Evolutionary conservation across 1,140 invertebrate genomes (phyloP).

Genomic region (Aphelenchoides besseyi): DNA sequence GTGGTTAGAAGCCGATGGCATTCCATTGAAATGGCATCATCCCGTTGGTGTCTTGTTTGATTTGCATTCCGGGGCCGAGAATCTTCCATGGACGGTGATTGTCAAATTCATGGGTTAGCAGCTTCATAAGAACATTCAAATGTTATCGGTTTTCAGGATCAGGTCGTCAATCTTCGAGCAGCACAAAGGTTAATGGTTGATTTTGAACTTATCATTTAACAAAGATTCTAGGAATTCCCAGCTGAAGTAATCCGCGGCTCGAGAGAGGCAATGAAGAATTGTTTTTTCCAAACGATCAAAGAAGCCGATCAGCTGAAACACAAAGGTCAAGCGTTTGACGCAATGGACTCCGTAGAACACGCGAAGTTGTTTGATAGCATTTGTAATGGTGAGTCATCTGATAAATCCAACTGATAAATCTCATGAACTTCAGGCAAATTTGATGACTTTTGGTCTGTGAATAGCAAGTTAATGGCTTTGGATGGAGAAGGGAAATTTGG

Average conservation of each 20-base stretch:
- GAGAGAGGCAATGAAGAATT: constrained; percentile 83
- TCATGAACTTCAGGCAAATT: constrained; percentile 77
- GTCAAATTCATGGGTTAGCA: constrained; percentile 87
- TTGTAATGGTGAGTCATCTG: constrained; percentile 73
- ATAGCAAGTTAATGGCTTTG: constrained; percentile 87
- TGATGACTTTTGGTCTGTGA: constrained; percentile 97
- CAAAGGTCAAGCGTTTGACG: constrained; percentile 80
- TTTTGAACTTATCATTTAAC: not conserved
- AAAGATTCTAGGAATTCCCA: constrained; percentile 65
- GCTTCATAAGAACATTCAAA: no score
- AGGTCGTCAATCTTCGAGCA: no score
- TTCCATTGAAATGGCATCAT: constrained; percentile 89
- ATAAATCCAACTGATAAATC: constrained; percentile 12
- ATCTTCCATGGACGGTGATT: constrained; percentile 84
- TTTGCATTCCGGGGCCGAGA: constrained; percentile 70
- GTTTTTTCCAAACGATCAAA: constrained; percentile 91
- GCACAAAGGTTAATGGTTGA: not conserved
- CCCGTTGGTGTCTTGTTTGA: constrained; percentile 92
- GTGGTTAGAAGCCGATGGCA: constrained; percentile 90
- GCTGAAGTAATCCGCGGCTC: constrained; percentile 65
- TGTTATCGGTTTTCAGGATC: no score
- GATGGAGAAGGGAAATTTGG: constrained; percentile 66
- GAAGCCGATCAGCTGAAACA: constrained; percentile 97
- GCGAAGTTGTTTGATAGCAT: constrained; percentile 90
- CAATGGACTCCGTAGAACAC: constrained; percentile 96